Conservation (phyloP, 2,888 invertebrate genomes). For the Iselma pallidipennis region DNA sequence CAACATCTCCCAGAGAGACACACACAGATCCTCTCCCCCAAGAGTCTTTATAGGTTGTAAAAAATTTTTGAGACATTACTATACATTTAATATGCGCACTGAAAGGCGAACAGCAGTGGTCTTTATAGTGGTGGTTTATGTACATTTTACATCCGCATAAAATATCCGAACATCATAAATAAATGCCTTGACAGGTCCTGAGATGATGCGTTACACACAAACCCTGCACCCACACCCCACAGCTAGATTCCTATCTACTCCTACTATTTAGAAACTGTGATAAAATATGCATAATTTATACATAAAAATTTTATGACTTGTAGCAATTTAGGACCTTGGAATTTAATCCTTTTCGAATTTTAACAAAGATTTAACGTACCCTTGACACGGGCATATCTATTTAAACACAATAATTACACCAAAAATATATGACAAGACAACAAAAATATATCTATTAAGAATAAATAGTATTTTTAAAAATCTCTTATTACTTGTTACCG, state of each 20-base stretch:
- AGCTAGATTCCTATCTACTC: too few species aligned
- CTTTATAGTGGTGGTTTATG: slow-evolving; percentile 43
- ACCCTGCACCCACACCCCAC: too few species aligned
- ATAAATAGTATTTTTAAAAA: too few species aligned
- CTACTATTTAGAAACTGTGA: slow-evolving; percentile 26
- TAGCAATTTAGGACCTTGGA: too few species aligned
- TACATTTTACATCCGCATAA: slow-evolving; percentile 45
- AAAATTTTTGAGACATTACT: slow-evolving; percentile 43
- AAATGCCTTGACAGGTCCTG: slow-evolving; percentile 39
- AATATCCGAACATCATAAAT: slow-evolving; percentile 44
- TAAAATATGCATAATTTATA: slow-evolving; percentile 3
- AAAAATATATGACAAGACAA: neutral
- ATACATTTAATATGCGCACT: slow-evolving; percentile 48
- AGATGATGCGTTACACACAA: slow-evolving; percentile 25
- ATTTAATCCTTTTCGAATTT: too few species aligned
- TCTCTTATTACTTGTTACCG: too few species aligned
- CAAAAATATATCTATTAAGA: too few species aligned
- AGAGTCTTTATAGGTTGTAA: slow-evolving; percentile 45
- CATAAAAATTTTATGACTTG: neutral
- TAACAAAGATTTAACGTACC: too few species aligned
- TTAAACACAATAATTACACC: too few species aligned
- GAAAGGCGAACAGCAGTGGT: slow-evolving; percentile 35
- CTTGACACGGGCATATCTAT: too few species aligned
- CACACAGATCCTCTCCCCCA: slow-evolving; percentile 15
- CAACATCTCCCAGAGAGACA: slow-evolving; percentile 21